Evolutionary conservation across 2,113 vertebrate genomes (phyloP).

Genomic region (Ptyas mucosa): DNA sequence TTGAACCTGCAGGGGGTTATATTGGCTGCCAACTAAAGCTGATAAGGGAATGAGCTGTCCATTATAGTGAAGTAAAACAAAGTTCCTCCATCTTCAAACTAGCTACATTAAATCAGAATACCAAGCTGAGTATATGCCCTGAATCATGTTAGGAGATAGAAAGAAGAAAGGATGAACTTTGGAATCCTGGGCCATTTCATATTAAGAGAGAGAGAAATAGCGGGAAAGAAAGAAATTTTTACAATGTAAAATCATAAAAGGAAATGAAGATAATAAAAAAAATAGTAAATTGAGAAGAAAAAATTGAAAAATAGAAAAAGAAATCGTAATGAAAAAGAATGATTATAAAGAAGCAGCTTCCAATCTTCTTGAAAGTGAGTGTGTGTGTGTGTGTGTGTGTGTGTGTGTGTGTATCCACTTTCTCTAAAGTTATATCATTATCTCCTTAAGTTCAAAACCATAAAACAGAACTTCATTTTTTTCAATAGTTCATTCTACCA

Average conservation of each 20-base stretch:
- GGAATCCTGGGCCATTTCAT: not conserved
- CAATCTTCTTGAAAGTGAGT: not conserved
- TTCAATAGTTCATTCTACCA: slow-evolving; percentile 37
- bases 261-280: not conserved
- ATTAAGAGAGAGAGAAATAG: not conserved
- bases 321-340: not conserved
- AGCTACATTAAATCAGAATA: not conserved
- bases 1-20: not conserved
- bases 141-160: not conserved
- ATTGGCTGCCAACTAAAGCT: not conserved
- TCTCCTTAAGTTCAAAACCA: not conserved
- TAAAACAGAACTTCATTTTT: not conserved
- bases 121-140: not conserved
- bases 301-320: not conserved
- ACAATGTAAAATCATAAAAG: not conserved
- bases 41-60: not conserved
- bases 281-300: not conserved
- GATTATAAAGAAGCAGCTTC: not conserved
- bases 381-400: no score
- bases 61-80: not conserved
- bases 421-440: not conserved
- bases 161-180: not conserved
- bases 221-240: not conserved
- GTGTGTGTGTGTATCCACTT: not conserved
- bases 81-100: not conserved